phyloP scores from a whole-genome alignment of 1,140 invertebrate species.

The Pinna nobilis region DNA sequence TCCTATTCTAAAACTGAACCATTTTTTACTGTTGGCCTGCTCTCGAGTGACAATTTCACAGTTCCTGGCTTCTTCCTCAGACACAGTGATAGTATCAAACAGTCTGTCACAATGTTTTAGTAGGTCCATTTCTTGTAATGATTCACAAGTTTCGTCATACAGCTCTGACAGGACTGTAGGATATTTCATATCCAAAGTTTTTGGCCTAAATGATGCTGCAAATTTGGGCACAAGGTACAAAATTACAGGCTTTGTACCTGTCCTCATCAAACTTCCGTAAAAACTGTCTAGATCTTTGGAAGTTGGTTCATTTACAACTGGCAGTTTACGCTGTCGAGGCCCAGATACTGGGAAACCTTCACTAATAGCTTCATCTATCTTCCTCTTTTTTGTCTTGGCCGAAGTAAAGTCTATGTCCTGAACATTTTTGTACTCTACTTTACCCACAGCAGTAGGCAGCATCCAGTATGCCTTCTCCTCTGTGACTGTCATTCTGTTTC shows the following conservation, averaged over 20 bases:
- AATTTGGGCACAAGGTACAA: constrained; percentile 25
- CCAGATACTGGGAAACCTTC: background rate
- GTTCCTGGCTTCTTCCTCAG: constrained; percentile 3
- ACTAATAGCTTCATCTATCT: constrained; percentile 15
- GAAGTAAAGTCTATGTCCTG: constrained; percentile 44
- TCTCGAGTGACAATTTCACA: constrained; percentile 28
- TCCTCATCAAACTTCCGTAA: background rate
- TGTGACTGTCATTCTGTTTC: constrained; percentile 44
- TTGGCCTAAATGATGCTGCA: constrained; percentile 10
- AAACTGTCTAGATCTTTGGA: background rate
- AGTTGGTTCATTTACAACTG: background rate
- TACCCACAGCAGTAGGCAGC: constrained; percentile 25
- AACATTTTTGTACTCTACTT: constrained; percentile 27
- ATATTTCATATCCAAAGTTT: background rate
- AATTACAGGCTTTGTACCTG: constrained; percentile 28
- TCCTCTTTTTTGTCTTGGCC: constrained; percentile 26
- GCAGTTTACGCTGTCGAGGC: background rate
- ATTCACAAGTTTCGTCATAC: constrained; percentile 1
- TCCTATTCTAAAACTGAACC: constrained; percentile 39
- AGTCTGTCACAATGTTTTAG: constrained; percentile 21
- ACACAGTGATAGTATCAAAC: constrained; percentile 15
- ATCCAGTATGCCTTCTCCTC: constrained; percentile 48
- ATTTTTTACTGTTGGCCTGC: constrained; percentile 33
- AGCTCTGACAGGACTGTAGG: constrained; percentile 30
- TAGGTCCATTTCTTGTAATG: background rate